Conservation (phyloP, 2,113 vertebrate species). For the Naja naja region DNA sequence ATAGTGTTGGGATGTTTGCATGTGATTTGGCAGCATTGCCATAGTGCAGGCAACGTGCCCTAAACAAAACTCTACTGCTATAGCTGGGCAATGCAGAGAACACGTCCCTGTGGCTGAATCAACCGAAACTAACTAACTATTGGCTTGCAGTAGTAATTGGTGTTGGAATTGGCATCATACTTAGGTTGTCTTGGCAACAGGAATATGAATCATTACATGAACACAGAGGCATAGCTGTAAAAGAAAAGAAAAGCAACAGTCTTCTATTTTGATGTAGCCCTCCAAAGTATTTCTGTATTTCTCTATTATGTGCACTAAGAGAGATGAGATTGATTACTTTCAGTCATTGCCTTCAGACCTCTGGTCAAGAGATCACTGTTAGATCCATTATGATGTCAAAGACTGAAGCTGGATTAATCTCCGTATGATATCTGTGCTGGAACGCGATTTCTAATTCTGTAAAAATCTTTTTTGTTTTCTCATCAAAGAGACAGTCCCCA, state of each 20-base stretch:
- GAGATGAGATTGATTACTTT: too few relatives aligned
- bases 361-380: background rate
- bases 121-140: background rate
- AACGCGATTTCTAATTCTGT: background rate
- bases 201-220: background rate
- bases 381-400: background rate
- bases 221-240: background rate
- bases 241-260: background rate
- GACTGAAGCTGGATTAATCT: background rate
- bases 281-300: background rate
- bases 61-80: background rate
- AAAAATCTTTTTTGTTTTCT: background rate
- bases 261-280: background rate
- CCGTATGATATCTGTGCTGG: background rate
- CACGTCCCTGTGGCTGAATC: background rate
- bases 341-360: background rate
- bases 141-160: background rate
- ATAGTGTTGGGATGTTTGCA: background rate
- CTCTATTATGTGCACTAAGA: background rate
- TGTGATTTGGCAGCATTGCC: background rate
- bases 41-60: background rate
- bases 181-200: conserved; percentile 7
- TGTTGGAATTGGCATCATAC: background rate
- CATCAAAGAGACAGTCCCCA: background rate
- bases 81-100: background rate